phyloP scores from a whole-genome alignment of 2,888 invertebrate genomes.

The Creontiades dilutus region DNA sequence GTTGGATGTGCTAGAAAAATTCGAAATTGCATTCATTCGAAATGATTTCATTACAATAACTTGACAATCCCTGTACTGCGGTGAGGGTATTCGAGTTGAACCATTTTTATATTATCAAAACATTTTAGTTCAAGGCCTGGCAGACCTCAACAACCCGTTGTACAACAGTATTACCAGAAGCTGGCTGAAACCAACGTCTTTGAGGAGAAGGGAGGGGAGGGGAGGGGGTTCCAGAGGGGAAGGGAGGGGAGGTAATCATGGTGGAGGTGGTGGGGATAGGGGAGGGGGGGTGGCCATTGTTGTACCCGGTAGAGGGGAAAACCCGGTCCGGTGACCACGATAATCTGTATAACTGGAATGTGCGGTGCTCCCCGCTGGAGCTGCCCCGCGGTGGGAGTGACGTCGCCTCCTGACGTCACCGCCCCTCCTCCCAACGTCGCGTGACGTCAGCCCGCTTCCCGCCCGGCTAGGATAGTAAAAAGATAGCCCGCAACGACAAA shows the following conservation, averaged over 20 bases:
- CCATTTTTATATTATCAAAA: too few relatives aligned
- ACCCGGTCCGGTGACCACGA: slow-evolving; percentile 51
- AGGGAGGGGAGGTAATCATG: neutral
- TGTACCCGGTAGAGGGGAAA: slow-evolving; percentile 54
- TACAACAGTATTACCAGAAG: too few relatives aligned
- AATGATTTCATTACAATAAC: too few relatives aligned
- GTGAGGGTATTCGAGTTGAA: too few relatives aligned
- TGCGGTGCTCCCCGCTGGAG: slow-evolving; percentile 40
- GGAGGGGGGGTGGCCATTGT: slow-evolving; percentile 7
- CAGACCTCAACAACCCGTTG: too few relatives aligned
- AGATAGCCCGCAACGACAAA: neutral
- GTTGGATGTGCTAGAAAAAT: too few relatives aligned
- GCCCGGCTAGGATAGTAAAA: slow-evolving; percentile 56
- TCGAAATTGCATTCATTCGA: too few relatives aligned
- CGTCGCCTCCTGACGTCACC: slow-evolving; percentile 35
- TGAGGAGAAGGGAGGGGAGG: too few relatives aligned
- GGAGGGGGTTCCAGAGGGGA: too few relatives aligned
- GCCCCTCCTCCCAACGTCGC: slow-evolving; percentile 14
- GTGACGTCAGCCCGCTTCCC: slow-evolving; percentile 55
- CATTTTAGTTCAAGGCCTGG: too few relatives aligned
- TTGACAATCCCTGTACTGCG: too few relatives aligned
- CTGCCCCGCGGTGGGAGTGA: slow-evolving; percentile 22
- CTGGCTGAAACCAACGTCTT: too few relatives aligned
- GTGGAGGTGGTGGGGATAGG: neutral
- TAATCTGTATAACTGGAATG: slow-evolving; percentile 71